Conservation (phyloP, 2,888 invertebrate species). For the Drosophila suboccidentalis region DNA sequence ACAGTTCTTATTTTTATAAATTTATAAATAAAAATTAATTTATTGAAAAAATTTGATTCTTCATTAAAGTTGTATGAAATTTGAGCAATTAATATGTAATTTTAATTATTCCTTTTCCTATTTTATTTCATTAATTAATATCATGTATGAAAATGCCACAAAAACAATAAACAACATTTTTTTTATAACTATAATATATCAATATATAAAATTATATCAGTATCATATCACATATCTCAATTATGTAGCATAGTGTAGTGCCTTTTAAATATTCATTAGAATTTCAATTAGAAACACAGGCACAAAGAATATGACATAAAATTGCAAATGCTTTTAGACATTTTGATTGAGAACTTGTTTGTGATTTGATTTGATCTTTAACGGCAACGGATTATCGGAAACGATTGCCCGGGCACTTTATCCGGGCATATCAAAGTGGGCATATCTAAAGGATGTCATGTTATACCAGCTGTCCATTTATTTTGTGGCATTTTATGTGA, state of each 20-base stretch:
- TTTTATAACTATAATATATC: too few relatives aligned
- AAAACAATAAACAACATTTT: background rate
- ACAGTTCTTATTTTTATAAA: too few relatives aligned
- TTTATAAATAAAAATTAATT: too few relatives aligned
- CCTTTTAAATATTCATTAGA: conserved; percentile 46
- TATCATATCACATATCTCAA: background rate
- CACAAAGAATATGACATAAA: conserved; percentile 55
- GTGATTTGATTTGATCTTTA: conserved; percentile 19
- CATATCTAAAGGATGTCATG: conserved; percentile 78
- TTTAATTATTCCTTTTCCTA: background rate
- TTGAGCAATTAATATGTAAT: too few relatives aligned
- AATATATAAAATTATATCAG: too few relatives aligned
- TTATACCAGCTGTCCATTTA: conserved; percentile 63
- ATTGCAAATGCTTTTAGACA: conserved; percentile 51
- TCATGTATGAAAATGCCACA: background rate
- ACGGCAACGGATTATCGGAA: conserved; percentile 50
- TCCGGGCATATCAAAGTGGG: conserved; percentile 49
- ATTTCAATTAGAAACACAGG: conserved; percentile 45
- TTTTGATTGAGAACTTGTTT: conserved; percentile 74
- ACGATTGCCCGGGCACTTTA: conserved; percentile 45
- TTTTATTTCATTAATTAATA: background rate
- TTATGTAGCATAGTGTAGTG: conserved; percentile 53
- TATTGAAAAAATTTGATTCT: too few relatives aligned
- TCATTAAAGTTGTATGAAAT: too few relatives aligned
- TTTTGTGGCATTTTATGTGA: conserved; percentile 62